Conservation (phyloP, 2,888 invertebrate genomes). For the Campoplex capitator region DNA sequence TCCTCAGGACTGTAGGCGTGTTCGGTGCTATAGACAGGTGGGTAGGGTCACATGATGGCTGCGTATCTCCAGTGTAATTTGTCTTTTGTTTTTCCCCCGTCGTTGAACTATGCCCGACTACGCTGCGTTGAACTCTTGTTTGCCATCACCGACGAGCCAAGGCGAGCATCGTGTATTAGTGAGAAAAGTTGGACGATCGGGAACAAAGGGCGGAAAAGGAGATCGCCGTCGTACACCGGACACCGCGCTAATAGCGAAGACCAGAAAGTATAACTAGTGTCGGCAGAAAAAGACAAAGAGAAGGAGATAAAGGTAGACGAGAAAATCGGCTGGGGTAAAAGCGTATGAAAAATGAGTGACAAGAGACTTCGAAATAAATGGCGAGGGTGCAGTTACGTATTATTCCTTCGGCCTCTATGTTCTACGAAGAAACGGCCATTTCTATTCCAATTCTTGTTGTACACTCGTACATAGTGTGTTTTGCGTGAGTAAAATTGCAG, state of each 20-base stretch:
- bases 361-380: conserved; percentile 77
- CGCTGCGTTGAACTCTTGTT: conserved; percentile 64
- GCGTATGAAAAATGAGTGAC: conserved; percentile 82
- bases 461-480: background rate
- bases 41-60: conserved; percentile 82
- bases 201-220: conserved; percentile 82
- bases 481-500: conserved; percentile 61
- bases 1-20: conserved; percentile 59
- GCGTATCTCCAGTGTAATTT: conserved; percentile 78
- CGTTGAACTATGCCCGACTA: conserved; percentile 48
- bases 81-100: conserved; percentile 81
- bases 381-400: conserved; percentile 73
- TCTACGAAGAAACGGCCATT: conserved; percentile 8
- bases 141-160: conserved; percentile 35
- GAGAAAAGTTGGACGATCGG: conserved; percentile 79
- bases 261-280: conserved; percentile 50
- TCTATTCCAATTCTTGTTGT: conserved; percentile 25
- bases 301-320: conserved; percentile 44
- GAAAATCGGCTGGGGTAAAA: conserved; percentile 70
- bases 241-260: conserved; percentile 64
- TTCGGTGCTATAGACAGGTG: conserved; percentile 78
- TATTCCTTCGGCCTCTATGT: conserved; percentile 6
- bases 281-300: conserved; percentile 36
- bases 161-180: conserved; percentile 62
- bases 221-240: conserved; percentile 65